Percentiles rank a stretch among this genome's conserved stretches.
These are phyloP conservation scores for Palythoa grandis DNA, from an alignment of 92 coral and sea anemone species.

Conservation along the genomic window DNA sequence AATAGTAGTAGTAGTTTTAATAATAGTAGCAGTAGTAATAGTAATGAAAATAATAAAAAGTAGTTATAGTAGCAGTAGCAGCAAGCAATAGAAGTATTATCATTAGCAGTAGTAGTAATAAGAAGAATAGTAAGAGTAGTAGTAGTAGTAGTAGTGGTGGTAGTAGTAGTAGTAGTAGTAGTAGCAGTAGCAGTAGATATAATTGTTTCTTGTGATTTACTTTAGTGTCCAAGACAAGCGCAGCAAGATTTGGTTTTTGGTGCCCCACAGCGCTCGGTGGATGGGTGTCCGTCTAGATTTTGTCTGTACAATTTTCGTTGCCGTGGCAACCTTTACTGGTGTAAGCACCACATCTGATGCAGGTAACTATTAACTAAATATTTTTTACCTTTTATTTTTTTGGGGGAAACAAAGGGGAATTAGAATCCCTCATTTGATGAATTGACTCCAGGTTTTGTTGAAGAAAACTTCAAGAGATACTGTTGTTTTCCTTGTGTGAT, in stretches of 20 bases:
- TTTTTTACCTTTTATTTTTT: neutral
- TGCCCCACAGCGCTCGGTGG: conserved; percentile 95
- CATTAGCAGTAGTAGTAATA: too few relatives aligned
- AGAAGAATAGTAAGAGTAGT: too few relatives aligned
- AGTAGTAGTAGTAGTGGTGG: too few relatives aligned
- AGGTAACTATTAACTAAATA: conserved; percentile 51
- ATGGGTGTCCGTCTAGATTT: conserved; percentile 95
- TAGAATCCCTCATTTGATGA: neutral
- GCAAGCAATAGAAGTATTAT: too few relatives aligned
- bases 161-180: too few relatives aligned
- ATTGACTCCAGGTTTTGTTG: too few relatives aligned
- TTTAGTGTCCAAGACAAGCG: conserved; percentile 86
- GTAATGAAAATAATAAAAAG: too few relatives aligned
- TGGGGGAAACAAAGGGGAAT: neutral
- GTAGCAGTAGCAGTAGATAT: neutral
- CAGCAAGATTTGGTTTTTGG: conserved; percentile 93
- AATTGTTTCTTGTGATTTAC: neutral
- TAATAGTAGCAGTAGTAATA: too few relatives aligned
- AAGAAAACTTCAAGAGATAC: neutral
- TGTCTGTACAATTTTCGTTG: conserved; percentile 87
- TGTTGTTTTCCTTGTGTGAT: neutral
- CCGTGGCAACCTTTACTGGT: conserved; percentile 84
- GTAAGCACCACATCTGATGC: conserved; percentile 83
- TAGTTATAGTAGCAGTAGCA: too few relatives aligned
- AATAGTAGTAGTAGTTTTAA: too few relatives aligned